A percentile compares a stretch with the other conserved stretches of the same genome.
Evolutionary conservation across 92 coral and sea anemone genomes (phyloP).

Genomic region (Umimayanthus kanabou): DNA sequence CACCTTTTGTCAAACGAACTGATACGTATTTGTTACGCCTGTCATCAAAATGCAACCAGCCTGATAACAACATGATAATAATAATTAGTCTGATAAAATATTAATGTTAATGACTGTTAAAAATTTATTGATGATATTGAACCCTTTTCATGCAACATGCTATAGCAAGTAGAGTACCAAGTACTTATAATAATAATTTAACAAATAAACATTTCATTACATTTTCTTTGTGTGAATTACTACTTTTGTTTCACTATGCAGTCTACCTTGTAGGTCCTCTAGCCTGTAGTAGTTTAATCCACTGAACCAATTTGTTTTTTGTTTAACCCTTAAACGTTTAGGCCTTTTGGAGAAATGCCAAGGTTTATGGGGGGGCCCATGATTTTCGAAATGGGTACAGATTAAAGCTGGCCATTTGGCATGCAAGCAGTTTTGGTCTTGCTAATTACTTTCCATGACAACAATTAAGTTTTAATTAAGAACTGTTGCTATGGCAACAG

Average conservation of each 20-base stretch:
- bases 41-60: constrained; percentile 52
- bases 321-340: constrained; percentile 33
- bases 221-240: constrained; percentile 38
- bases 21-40: constrained; percentile 41
- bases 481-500: constrained; percentile 13
- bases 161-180: constrained; percentile 7
- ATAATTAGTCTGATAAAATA: constrained; percentile 34
- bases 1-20: constrained; percentile 59
- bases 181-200: constrained; percentile 26
- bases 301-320: constrained; percentile 39
- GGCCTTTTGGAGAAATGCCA: constrained; percentile 38
- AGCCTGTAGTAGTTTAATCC: constrained; percentile 33
- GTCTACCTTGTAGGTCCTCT: constrained; percentile 43
- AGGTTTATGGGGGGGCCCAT: constrained; percentile 34
- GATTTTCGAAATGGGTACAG: constrained; percentile 33
- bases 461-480: too few relatives aligned
- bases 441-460: too few relatives aligned
- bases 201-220: constrained; percentile 31
- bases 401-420: background rate
- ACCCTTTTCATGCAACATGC: constrained; percentile 32
- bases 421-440: too few relatives aligned
- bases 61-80: constrained; percentile 41
- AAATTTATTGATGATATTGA: constrained; percentile 28
- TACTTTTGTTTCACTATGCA: constrained; percentile 30
- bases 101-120: constrained; percentile 30